Evolutionary conservation across 2,113 vertebrate genomes (phyloP).

Genomic region (Notarius quadriscutis): DNA sequence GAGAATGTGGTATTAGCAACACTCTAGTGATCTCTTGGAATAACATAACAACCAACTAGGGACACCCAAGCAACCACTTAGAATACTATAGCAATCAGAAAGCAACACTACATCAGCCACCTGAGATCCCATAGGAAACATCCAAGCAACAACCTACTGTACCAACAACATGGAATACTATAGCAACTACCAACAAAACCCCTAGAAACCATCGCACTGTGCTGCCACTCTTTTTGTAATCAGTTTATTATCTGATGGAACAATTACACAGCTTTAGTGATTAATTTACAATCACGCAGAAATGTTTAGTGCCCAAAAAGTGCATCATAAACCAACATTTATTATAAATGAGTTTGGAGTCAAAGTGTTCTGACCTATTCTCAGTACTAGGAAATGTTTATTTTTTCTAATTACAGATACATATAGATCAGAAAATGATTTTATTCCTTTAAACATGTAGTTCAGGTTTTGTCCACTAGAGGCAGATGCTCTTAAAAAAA

Average conservation of each 20-base stretch:
- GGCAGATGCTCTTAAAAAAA: neutral
- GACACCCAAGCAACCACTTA: neutral
- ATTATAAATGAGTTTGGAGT: neutral
- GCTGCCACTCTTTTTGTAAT: neutral
- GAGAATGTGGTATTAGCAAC: neutral
- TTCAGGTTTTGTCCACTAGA: neutral
- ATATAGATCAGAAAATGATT: neutral
- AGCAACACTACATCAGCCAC: neutral
- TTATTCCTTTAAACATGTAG: neutral
- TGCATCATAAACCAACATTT: neutral
- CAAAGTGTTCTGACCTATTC: neutral
- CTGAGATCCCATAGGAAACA: neutral
- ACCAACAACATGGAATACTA: neutral
- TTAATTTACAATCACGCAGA: neutral
- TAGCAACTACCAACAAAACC: neutral
- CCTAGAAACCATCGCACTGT: neutral
- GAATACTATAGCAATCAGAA: neutral
- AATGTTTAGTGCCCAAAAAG: neutral
- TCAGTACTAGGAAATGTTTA: neutral
- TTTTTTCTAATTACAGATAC: neutral
- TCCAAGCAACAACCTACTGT: neutral
- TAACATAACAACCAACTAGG: neutral
- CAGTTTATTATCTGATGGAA: neutral
- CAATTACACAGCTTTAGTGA: neutral
- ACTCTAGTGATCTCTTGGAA: neutral